These are phyloP conservation scores for Wasmannia auropunctata DNA, from an alignment of 1,140 invertebrate species.

Conservation along the genomic window DNA sequence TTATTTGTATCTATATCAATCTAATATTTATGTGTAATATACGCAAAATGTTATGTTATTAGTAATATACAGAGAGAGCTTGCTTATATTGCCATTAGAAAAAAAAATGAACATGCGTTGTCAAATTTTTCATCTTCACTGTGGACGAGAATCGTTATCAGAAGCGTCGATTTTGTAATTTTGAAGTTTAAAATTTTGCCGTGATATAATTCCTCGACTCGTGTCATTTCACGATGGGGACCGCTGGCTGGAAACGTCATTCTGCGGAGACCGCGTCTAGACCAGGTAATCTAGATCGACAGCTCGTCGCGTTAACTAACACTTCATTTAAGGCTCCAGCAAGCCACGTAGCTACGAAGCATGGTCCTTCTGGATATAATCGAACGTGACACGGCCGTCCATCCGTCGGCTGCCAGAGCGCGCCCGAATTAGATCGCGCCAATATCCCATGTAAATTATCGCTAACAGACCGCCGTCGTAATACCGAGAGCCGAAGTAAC, in stretches of 20 bases:
- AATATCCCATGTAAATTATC: conserved; percentile 72
- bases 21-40: background rate
- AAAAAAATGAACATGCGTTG: background rate
- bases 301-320: conserved; percentile 55
- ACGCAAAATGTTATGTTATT: background rate
- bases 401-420: conserved; percentile 49
- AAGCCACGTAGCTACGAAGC: conserved; percentile 27
- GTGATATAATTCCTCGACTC: background rate
- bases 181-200: background rate
- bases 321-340: conserved; percentile 27
- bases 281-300: conserved; percentile 60
- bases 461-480: conserved; percentile 54
- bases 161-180: background rate
- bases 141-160: background rate
- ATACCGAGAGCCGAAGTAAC: conserved; percentile 20
- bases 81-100: background rate
- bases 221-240: background rate
- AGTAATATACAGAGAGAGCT: background rate
- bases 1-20: background rate
- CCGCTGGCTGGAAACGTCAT: conserved; percentile 15
- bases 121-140: background rate
- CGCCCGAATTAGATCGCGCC: conserved; percentile 69
- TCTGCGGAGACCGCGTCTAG: conserved; percentile 29
- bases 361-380: conserved; percentile 57
- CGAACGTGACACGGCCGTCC: conserved; percentile 68